phyloP scores from a whole-genome alignment of 2,113 vertebrate genomes.

The Laticauda colubrina region DNA sequence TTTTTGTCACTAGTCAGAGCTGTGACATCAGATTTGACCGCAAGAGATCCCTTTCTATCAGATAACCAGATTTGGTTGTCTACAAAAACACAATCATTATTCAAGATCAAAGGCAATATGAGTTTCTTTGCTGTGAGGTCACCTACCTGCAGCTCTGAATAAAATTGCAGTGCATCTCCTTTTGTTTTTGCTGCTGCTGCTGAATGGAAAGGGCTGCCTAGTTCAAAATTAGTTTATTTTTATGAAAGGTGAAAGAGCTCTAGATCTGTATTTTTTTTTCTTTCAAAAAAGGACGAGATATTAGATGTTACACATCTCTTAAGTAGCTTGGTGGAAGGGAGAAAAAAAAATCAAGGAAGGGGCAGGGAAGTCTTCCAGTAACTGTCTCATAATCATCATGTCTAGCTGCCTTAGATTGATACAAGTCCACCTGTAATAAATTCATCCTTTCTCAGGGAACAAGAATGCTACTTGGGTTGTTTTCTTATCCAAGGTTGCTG shows the following conservation, averaged over 20 bases:
- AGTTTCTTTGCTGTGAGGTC: background rate
- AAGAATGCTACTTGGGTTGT: background rate
- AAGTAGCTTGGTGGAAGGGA: background rate
- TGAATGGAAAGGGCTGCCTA: background rate
- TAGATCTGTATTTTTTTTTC: background rate
- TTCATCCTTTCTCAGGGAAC: background rate
- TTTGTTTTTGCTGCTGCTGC: background rate
- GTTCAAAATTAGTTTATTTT: background rate
- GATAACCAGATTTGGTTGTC: background rate
- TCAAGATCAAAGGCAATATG: background rate
- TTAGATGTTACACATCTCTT: background rate
- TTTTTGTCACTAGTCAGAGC: background rate
- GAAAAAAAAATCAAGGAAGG: background rate
- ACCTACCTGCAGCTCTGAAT: background rate
- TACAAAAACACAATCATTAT: background rate
- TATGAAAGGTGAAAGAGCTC: background rate
- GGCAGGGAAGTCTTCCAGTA: background rate
- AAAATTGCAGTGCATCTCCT: background rate
- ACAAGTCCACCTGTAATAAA: background rate
- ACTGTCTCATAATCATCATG: background rate
- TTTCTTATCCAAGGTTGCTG: background rate
- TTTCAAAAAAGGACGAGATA: background rate
- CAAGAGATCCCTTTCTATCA: background rate
- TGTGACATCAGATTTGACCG: background rate
- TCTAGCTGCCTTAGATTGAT: background rate